Evolutionary conservation across 2,113 vertebrate genomes (phyloP), one percentile per base, ranked within the genome.

Genomic region (Nothocercus julius): DNA sequence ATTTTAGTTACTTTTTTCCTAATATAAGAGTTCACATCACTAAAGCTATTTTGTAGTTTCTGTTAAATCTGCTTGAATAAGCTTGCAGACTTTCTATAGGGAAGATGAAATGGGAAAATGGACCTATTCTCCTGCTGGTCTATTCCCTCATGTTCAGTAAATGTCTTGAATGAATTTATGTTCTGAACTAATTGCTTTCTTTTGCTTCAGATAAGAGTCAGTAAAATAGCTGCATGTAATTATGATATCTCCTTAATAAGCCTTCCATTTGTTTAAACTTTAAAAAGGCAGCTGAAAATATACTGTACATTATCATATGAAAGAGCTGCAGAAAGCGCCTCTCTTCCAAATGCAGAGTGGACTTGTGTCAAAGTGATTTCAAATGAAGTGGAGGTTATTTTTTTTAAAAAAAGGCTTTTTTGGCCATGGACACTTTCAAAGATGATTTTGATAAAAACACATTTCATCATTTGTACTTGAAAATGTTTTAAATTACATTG

Each of bases 281-380:
- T 95, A 85, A 94, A 97, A 96, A 93, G 85, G 90, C 93, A 91
- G 93, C 94, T 97, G 97, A 96, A 97, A 97, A 97, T 97, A 96
- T 91, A 89, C 90, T 90, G 91, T 62, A 75, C 45, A 96, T 98
- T 97, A 98, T 96, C 97, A 96, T 97, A 96, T 97, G 97, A 97
- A 98, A 98, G 97, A 97, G 83, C 75, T 85, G n/a, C 62, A 93
- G 75, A 93, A 97, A 97, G 53, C 2, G 5, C 38, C 21, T 92
- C 87, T 92, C 86, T 85, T 96, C 87, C 85, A 91, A 95, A 95
- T 83, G 63, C 85, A 74, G 84, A 87, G 87, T 96, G 93, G 96
- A 95, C 95, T 92, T 91, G 75, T 91, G 87, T 97, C 90, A 85
- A 64, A 94, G 88, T 90, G 83, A 95, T 97, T 97, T 95, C 81